Evolutionary conservation across 2,888 invertebrate species (phyloP), one percentile per base, ranked within the genome.

Genomic region (Tridacna crocea): DNA sequence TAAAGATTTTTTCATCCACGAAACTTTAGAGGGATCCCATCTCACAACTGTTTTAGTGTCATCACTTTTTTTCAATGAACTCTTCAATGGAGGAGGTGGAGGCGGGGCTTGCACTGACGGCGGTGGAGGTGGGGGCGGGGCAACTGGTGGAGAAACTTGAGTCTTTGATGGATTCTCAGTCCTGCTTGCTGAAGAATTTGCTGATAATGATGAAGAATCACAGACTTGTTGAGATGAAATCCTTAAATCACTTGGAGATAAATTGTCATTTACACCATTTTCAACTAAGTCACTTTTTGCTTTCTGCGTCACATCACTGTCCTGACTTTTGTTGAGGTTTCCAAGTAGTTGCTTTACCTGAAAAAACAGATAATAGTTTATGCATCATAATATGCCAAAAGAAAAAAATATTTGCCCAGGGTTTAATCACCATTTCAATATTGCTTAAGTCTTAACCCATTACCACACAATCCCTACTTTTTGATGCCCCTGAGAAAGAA

Each of bases 1-100:
- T 12, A 60, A 47, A 26, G 81, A 82, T 80, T 92, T 92, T 73
- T 89, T 91, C 92, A 92, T 91, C 92, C 92, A 92, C 8, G 89
- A 89, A 24, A 92, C 87, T 68, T 82, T 75, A 55, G 85, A 85
- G 4, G 90, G 89, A 81, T 91, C 89, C 88, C 90, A 88, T 72
- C 89, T 84, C 0, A 70, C 79, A 12, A 87, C 78, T 63, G 78
- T 68, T 48, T 78, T 66, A 46, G 72, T 75, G 13, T 75, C 79
- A 26, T 4, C 51, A n/a, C 24, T 51, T 6, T 11, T 19, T 48
- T 22, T 58, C 24, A 19, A 55, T 24, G 73, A 46, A 24, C 24
- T 22, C 36, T 74, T 47, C 26, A 46, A 47, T 55, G 48, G 26
- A 13, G 60, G 51, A n/a, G 60, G 27, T 19, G 79, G 19, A 8